These are phyloP conservation scores for honey bee (Apis mellifera) DNA, from an alignment of 1,140 invertebrate genomes.

Conservation along the genomic window Amel_HAv3.1 CM009940.2:2159001-2159500, in stretches of 20 bases:
- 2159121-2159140: neutral
- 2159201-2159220: neutral
- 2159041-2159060: constrained; percentile 22
- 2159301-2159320: neutral
- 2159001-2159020: neutral
- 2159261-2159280: neutral
- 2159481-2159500: neutral
- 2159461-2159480: neutral
- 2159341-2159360: neutral
- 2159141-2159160: neutral
- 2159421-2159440: constrained; percentile 3
- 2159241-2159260: too few species aligned
- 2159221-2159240: too few species aligned
- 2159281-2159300: neutral
- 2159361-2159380: constrained; percentile 16
- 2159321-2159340: neutral
- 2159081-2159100: neutral
- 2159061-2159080: neutral
- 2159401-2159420: neutral
- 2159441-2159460: neutral
- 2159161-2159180: neutral
- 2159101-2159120: neutral
- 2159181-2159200: neutral
- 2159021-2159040: neutral
- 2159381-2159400: neutral